Evolutionary conservation across 2,797 vertebrate genomes (phyloP).

Genomic region (Mus spretus): DNA sequence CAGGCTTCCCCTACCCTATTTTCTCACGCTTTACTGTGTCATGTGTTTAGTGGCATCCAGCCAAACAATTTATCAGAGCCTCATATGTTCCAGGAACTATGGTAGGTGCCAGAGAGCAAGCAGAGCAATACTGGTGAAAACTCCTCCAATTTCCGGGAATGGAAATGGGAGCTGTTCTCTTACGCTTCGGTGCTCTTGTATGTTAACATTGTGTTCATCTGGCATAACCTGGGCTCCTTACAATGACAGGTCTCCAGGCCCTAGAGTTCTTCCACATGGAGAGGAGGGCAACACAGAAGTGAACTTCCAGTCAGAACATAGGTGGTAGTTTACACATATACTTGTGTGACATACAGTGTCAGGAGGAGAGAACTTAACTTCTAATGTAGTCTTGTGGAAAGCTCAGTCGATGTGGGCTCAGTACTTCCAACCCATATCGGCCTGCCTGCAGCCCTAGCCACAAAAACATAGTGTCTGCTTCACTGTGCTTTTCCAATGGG

Average conservation of each 20-base stretch:
- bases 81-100: not conserved
- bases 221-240: not conserved
- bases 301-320: not conserved
- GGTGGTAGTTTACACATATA: not conserved
- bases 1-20: not conserved
- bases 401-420: not conserved
- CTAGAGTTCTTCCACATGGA: not conserved
- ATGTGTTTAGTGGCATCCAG: not conserved
- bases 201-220: not conserved
- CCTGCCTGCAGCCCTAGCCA: not conserved
- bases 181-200: not conserved
- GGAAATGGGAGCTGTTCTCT: not conserved
- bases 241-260: not conserved
- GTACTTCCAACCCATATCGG: not conserved
- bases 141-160: not conserved
- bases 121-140: not conserved
- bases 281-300: not conserved
- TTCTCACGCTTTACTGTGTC: not conserved
- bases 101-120: not conserved
- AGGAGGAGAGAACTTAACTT: slow-evolving; percentile 21
- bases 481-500: not conserved
- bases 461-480: not conserved
- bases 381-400: not conserved
- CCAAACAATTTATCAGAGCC: not conserved
- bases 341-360: not conserved